A percentile compares a stretch with the other conserved stretches of the same genome.
Evolutionary conservation across 1,140 invertebrate species (phyloP).

Genomic region (Octopus bimaculoides): DNA sequence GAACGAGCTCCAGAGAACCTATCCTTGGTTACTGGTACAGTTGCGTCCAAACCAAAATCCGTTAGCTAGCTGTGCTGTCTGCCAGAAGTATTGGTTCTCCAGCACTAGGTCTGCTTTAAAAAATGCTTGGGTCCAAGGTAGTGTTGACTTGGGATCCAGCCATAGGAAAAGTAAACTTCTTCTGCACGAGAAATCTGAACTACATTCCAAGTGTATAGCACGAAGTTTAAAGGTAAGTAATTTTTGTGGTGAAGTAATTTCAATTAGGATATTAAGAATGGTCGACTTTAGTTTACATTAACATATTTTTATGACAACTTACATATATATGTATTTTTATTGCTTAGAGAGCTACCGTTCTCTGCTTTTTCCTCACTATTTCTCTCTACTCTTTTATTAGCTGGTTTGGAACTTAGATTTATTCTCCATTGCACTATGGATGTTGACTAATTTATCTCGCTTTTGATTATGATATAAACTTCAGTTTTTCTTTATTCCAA

Average conservation of each 20-base stretch:
- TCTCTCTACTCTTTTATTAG: too few relatives aligned
- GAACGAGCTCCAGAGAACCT: not conserved
- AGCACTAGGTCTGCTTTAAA: slow-evolving; percentile 1
- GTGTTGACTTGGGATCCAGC: not conserved
- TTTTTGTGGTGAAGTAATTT: slow-evolving; percentile 4
- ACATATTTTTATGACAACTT: too few relatives aligned
- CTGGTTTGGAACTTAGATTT: too few relatives aligned
- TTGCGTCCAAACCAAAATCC: not conserved
- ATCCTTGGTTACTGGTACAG: not conserved
- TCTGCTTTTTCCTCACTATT: too few relatives aligned
- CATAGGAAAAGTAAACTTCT: slow-evolving; percentile 1
- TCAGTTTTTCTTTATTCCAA: too few relatives aligned
- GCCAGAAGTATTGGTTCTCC: slow-evolving; percentile 5
- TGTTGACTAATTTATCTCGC: too few relatives aligned
- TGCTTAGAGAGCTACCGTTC: too few relatives aligned
- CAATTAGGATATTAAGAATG: not conserved
- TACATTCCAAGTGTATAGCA: slow-evolving; percentile 5
- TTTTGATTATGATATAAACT: too few relatives aligned
- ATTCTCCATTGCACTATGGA: too few relatives aligned
- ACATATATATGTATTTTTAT: too few relatives aligned
- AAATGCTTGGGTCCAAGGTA: not conserved
- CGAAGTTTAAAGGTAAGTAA: slow-evolving; percentile 4
- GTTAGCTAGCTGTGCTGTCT: not conserved
- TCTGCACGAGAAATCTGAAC: slow-evolving; percentile 1
- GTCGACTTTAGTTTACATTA: too few relatives aligned